These are phyloP conservation scores for Balaeniceps rex DNA, from an alignment of 2,113 vertebrate species.

Conservation along the genomic window DNA sequence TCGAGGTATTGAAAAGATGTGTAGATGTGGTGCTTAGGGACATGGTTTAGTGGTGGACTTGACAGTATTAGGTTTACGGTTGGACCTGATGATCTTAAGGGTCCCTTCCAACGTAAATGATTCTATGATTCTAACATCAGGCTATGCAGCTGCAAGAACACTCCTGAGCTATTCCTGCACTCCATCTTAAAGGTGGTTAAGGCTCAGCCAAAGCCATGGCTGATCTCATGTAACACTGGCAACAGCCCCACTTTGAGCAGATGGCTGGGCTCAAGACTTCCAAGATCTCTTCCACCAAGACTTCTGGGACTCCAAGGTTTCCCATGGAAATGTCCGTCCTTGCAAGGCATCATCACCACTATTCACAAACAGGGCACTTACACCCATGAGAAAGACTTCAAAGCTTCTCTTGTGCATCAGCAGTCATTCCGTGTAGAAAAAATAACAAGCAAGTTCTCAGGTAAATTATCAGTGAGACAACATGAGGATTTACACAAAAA, in stretches of 20 bases:
- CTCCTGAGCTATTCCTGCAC: not conserved
- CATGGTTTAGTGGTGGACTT: not conserved
- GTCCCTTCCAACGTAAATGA: not conserved
- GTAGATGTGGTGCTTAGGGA: not conserved
- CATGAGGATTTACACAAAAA: not conserved
- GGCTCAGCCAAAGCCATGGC: not conserved
- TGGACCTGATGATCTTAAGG: not conserved
- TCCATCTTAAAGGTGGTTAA: not conserved
- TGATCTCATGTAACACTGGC: fast-evolving
- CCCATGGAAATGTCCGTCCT: not conserved
- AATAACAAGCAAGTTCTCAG: not conserved
- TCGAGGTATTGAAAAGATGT: not conserved
- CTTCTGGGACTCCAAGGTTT: not conserved
- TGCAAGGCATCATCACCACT: not conserved
- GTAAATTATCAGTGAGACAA: not conserved
- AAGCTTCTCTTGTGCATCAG: not conserved
- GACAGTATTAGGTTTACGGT: not conserved
- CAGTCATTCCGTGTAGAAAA: not conserved
- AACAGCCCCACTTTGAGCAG: not conserved
- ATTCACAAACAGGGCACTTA: not conserved
- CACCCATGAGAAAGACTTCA: not conserved
- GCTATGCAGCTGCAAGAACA: not conserved
- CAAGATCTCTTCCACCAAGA: not conserved
- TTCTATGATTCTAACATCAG: not conserved
- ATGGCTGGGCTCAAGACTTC: not conserved